Evolutionary conservation across 2,113 vertebrate genomes (phyloP), one percentile per base, ranked within the genome.

Genomic region (Ammodytes marinus): DNA sequence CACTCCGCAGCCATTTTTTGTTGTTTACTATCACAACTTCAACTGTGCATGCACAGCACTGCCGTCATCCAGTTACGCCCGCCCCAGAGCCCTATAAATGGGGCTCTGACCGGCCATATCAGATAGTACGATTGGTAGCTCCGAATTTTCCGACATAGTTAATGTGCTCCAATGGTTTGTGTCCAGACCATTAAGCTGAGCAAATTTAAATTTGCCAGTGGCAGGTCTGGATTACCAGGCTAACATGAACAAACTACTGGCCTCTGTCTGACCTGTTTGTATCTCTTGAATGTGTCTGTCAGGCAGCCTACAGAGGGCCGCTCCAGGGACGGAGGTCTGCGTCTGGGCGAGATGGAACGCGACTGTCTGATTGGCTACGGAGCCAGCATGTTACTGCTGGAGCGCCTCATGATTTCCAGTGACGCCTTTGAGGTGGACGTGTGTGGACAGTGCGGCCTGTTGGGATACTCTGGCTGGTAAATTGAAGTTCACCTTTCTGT

Each of bases 381-480:
- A 82, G 98, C 98, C 63, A 99, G 98, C 88, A 99, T 99, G 98
- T 94, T 99, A 52, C 87, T 99, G 11, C 76, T 99, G 85, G 98
- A 99, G 93, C 96, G 98, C 17, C 96, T 99, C 75, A 99, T 99
- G 98, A 99, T 99, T 93, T 99, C 98, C 88, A 99, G 98, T 7
- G 98, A 99, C 42, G 98, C 98, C 72, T 99, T 99, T 63, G 97
- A 99, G 93, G 98, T 99, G 83, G 98, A 99, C 15, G 98, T 99
- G 61, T 99, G 98, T 19, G 98, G 96, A 27, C 97, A 99, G 88
- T 99, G 98, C 52, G 98, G 98, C 75, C 94, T 99, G 91, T 90
- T 99, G 82, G 98, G 98, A 19, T 99, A 99, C 87, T 99, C 98
- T 0, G 98, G 98, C 60, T 99, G 98, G 98, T 99, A 91, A 95